Conservation (phyloP, 2,888 invertebrate genomes). For the Ditula angustiorana region DNA sequence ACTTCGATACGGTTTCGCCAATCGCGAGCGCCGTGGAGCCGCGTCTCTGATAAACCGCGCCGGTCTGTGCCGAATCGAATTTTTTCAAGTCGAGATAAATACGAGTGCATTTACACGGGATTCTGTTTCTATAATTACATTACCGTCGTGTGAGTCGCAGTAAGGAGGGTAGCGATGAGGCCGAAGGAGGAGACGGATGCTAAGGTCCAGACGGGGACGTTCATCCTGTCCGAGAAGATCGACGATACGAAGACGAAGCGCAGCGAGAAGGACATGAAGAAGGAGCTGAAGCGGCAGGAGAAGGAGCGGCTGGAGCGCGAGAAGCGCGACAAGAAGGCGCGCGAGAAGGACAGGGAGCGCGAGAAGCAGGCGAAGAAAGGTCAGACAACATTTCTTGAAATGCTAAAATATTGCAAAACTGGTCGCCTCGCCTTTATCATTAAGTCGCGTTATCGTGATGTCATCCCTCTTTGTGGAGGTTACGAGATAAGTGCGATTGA, state of each 20-base stretch:
- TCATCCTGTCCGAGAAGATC: conserved; percentile 85
- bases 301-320: conserved; percentile 81
- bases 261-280: conserved; percentile 80
- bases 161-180: conserved; percentile 62
- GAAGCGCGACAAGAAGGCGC: conserved; percentile 80
- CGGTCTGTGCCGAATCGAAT: conserved; percentile 64
- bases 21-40: conserved; percentile 63
- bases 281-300: conserved; percentile 81
- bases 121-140: conserved; percentile 61
- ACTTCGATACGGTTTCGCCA: conserved; percentile 70
- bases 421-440: conserved; percentile 44
- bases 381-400: conserved; percentile 47
- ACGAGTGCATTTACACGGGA: conserved; percentile 66
- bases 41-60: conserved; percentile 64
- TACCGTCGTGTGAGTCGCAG: conserved; percentile 61
- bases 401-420: conserved; percentile 34
- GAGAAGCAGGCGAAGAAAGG: conserved; percentile 79
- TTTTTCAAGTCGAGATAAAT: conserved; percentile 63
- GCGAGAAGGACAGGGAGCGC: conserved; percentile 81
- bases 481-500: conserved; percentile 52
- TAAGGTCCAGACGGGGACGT: conserved; percentile 79
- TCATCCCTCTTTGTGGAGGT: conserved; percentile 63
- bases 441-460: conserved; percentile 62
- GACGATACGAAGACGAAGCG: conserved; percentile 81
- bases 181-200: conserved; percentile 75